Evolutionary conservation across 2,888 invertebrate species (phyloP), one percentile per base, ranked within the genome.

Genomic region (Lycaena phlaeas): DNA sequence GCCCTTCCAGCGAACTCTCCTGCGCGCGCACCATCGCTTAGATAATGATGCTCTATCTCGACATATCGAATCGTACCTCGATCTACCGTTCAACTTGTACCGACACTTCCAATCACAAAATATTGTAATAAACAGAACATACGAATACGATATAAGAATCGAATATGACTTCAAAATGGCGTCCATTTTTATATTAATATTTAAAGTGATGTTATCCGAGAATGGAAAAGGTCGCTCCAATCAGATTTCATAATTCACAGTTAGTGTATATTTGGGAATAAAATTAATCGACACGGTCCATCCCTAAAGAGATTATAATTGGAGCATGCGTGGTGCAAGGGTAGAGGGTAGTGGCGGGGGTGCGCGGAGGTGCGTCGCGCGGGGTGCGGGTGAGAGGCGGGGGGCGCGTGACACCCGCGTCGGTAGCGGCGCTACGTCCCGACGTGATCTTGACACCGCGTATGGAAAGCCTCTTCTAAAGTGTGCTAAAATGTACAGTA

Each of bases 231-330:
- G 11, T 22, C 9, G 4, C 17, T 11, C 22, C 9, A 9, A 12
- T 22, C 18, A 4, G 22, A 34, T 22, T 34, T 18, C 7, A 9
- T 22, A 18, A 34, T 22, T 11, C 10, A 9, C 22, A 9, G 3
- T 22, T 22, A 6, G 34, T 11, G 12, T 34, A 12, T 22, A 15
- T n/a, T 34, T 34, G 12, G 18, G 12, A 34, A 34, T 34, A 34
- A 34, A 34, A 34, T 34, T 34, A 34, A 81, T 81, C 81, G 82
- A 82, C 79, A 72, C 59, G 61, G 65, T 66, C 73, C 81, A 81
- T 81, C 81, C 71, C 82, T 82, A 81, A 72, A 70, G 72, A 75
- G 82, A 82, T 84, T 82, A 82, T 78, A 79, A 82, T 79, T 82
- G 84, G 84, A 82, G 82, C 82, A 84, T 84, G 82, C 82, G 82